A percentile compares a stretch with the other conserved stretches of the same genome.
Evolutionary conservation across 1,140 invertebrate species (phyloP).

Genomic region (Muscidifurax raptorellus): DNA sequence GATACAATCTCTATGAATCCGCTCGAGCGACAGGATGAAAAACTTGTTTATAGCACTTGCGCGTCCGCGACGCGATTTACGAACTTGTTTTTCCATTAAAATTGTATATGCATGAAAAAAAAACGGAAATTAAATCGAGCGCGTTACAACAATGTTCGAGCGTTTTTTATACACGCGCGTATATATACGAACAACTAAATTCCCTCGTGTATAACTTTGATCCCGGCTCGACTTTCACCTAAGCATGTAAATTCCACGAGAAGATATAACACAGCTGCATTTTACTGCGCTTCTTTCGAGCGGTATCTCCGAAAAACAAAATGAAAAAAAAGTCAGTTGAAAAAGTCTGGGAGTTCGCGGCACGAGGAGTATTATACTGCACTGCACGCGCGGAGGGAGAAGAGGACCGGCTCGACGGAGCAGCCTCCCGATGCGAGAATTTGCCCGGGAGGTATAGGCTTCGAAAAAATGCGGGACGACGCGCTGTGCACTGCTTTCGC

Average conservation of each 20-base stretch:
- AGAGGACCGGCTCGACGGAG: neutral
- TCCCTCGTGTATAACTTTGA: neutral
- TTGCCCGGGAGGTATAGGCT: conserved; percentile 56
- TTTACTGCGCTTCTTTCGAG: too few species aligned
- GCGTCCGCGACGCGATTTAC: conserved; percentile 13
- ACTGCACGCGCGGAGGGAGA: conserved; percentile 13
- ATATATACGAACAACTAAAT: too few species aligned
- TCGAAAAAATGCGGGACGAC: conserved; percentile 42
- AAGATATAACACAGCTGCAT: too few species aligned
- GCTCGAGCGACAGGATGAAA: neutral
- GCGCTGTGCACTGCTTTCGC: conserved; percentile 48
- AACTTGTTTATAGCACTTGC: neutral
- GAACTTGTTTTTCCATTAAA: conserved; percentile 19
- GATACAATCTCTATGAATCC: conserved; percentile 39
- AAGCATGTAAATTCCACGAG: neutral
- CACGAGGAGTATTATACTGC: too few species aligned
- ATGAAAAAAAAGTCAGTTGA: neutral
- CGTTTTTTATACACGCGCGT: neutral
- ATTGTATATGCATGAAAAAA: too few species aligned
- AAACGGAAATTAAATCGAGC: neutral
- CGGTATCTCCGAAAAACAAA: too few species aligned
- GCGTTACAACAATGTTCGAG: neutral
- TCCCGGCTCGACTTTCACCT: neutral
- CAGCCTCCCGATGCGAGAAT: conserved; percentile 52
- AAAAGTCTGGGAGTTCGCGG: neutral